Evolutionary conservation across 2,113 vertebrate genomes (phyloP).

Genomic region (Albula goreensis): DNA sequence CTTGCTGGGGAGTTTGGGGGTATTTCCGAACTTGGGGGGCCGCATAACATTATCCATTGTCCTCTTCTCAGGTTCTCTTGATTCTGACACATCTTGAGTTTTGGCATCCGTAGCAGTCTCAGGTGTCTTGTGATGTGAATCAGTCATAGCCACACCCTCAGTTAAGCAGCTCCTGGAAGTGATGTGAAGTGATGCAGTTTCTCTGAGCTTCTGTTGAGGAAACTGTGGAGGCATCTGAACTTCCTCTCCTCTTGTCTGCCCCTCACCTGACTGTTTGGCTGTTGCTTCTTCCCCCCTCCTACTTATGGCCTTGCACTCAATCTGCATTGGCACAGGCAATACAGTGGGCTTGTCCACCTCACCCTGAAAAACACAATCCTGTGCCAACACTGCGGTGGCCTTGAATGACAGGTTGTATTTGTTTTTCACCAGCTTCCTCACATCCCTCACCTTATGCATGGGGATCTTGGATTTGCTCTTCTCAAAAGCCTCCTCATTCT

Average conservation of each 20-base stretch:
- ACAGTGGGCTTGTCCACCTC: constrained; percentile 40
- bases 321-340: constrained; percentile 61
- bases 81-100: constrained; percentile 33
- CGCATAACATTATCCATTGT: constrained; percentile 41
- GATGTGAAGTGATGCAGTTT: constrained; percentile 30
- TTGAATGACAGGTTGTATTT: constrained; percentile 81
- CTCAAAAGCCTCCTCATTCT: constrained; percentile 44
- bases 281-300: constrained; percentile 59
- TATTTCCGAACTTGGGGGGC: constrained; percentile 51
- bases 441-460: constrained; percentile 80
- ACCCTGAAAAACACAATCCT: constrained; percentile 33
- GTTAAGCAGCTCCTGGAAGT: constrained; percentile 29
- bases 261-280: constrained; percentile 21
- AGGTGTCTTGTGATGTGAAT: constrained; percentile 19
- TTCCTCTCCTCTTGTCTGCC: constrained; percentile 36
- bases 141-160: constrained; percentile 15
- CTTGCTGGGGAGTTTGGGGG: constrained; percentile 62
- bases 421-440: constrained; percentile 86
- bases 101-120: constrained; percentile 26
- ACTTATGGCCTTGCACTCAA: constrained; percentile 73
- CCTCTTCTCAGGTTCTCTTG: constrained; percentile 27
- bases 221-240: constrained; percentile 12
- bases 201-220: constrained; percentile 23
- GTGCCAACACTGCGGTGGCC: constrained; percentile 29
- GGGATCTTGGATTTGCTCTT: constrained; percentile 55